phyloP scores from a whole-genome alignment of 2,888 invertebrate species.

The Aphidoletes aphidimyza region DNA sequence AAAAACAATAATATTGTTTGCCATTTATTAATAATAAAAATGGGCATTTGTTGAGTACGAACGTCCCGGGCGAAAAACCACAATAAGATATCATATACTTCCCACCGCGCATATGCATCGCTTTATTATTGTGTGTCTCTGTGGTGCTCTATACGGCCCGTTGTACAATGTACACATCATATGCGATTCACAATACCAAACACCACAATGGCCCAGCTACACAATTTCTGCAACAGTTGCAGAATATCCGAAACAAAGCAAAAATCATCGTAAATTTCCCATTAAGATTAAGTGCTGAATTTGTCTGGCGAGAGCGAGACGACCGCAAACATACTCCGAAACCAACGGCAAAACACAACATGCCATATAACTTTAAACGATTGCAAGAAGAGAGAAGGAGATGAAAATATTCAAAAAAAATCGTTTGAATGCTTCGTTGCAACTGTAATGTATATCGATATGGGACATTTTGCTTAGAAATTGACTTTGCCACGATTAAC shows the following conservation, averaged over 20 bases:
- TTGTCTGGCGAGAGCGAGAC: not conserved
- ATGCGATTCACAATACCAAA: not conserved
- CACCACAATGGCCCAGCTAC: slow-evolving; percentile 6
- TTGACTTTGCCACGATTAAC: slow-evolving; percentile 33
- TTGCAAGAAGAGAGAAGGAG: not conserved
- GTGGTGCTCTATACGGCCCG: too few species aligned
- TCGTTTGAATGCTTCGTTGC: slow-evolving; percentile 27
- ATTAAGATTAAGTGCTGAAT: slow-evolving; percentile 53
- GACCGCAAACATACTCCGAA: too few species aligned
- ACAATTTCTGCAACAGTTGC: slow-evolving; percentile 41
- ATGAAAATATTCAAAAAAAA: not conserved
- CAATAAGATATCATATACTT: not conserved
- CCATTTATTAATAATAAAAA: slow-evolving; percentile 20
- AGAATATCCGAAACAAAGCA: slow-evolving; percentile 52
- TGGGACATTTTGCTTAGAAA: slow-evolving; percentile 30
- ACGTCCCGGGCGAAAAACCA: not conserved
- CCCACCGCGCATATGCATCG: slow-evolving; percentile 47
- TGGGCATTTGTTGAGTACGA: slow-evolving; percentile 40
- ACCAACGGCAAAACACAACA: not conserved
- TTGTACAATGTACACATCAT: too few species aligned
- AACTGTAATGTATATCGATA: not conserved
- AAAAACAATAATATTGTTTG: not conserved
- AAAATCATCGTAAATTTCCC: slow-evolving; percentile 54
- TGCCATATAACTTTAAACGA: not conserved
- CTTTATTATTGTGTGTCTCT: not conserved